These are phyloP conservation scores for Corbicula japonica DNA, from an alignment of 2,888 invertebrate species.

Conservation along the genomic window DNA sequence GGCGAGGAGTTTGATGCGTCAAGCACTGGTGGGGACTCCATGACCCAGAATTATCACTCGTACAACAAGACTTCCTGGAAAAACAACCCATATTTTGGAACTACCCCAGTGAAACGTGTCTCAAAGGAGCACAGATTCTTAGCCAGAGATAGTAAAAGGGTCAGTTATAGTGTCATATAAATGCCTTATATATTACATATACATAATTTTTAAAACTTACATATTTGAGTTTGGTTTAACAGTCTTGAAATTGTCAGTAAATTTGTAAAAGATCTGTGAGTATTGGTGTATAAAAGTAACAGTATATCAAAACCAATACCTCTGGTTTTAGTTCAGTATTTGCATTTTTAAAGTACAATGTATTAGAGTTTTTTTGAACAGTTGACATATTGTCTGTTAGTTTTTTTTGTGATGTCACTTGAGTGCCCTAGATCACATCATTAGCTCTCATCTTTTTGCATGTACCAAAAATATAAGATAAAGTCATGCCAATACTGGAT, in stretches of 20 bases:
- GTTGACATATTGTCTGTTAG: too few species aligned
- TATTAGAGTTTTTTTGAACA: too few species aligned
- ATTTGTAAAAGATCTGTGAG: too few species aligned
- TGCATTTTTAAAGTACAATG: too few species aligned
- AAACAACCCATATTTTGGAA: neutral
- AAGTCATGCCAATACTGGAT: too few species aligned
- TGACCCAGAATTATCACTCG: slow-evolving; percentile 15
- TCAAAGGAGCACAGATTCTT: slow-evolving; percentile 26
- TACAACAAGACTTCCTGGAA: slow-evolving; percentile 19
- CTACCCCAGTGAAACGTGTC: slow-evolving; percentile 17
- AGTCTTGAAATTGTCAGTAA: neutral
- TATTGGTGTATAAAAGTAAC: too few species aligned
- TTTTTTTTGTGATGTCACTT: too few species aligned
- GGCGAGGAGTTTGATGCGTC: slow-evolving; percentile 34
- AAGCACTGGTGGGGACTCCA: neutral
- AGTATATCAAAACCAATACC: too few species aligned
- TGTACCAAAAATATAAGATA: too few species aligned
- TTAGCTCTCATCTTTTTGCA: too few species aligned
- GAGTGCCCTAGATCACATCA: too few species aligned
- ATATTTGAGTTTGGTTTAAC: neutral
- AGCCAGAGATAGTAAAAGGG: slow-evolving; percentile 51
- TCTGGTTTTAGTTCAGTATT: too few species aligned
- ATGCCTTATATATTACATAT: neutral
- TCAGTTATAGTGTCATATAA: slow-evolving; percentile 14
- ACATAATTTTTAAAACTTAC: neutral